Base-by-base conservation (phyloP, 2,113 vertebrate species). In the Microtus ochrogaster region DNA sequence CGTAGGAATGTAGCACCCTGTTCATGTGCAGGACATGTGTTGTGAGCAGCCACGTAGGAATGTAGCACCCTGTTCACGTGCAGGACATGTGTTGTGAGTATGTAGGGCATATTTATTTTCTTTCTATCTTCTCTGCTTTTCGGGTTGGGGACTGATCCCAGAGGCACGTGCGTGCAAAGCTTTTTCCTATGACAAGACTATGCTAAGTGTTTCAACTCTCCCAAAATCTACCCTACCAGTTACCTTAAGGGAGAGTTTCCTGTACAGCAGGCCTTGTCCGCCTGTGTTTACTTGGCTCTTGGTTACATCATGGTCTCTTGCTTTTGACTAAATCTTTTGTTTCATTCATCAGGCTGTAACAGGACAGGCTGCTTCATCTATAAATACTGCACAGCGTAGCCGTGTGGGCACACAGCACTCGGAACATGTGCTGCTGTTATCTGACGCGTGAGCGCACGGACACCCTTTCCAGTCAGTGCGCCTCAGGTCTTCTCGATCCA, bases 351-450 rank as follows among this genome's bases (percentile, higher is more conserved):
- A 30, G 65, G 82, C 12, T 55, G 65, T 61, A 52, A 33, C 24
- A 49, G 73, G 39, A 33, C 0, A 49, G 24, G 39, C 63, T 79
- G 12, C 2, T 3, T 16, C n/a, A 16, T 9, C 2, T 66, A 17
- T 16, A 28, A 28, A 2, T 7, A 6, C 16, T 3, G 21, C 2
- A 2, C 0, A 17, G 24, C 82, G 19, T 9, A 24, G 49, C 10
- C 0, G 22, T 0, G 11, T 5, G 68, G 78, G 47, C 70, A 11
- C 82, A 41, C 49, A 66, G 26, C 17, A 21, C 36, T 41, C 79
- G 21, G 61, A 90, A n/a, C 65, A 49, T 0, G 5, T 41, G 77
- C 47, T 47, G 6, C 6, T 44, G 49, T 17, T 77, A 21, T 28
- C 36, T 3, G 5, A 21, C 3, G 7, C 22, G 11, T 16, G 41